Percentiles rank a stretch among this genome's conserved stretches.
phyloP scores from a whole-genome alignment of 1,140 invertebrate genomes.

The Halesus radiatus region DNA sequence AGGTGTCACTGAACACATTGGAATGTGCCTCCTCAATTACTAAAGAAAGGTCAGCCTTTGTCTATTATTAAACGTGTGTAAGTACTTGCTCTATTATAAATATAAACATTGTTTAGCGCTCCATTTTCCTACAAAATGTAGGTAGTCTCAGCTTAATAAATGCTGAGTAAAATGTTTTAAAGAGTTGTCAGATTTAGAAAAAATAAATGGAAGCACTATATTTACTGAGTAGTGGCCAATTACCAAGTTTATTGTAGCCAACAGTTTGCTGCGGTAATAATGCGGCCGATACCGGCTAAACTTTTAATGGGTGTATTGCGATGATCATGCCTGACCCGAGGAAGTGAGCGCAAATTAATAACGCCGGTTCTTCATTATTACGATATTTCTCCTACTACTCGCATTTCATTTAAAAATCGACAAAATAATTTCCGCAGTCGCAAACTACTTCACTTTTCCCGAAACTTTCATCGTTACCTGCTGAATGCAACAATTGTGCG shows the following conservation, averaged over 20 bases:
- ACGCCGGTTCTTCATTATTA: slow-evolving; percentile 16
- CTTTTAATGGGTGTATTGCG: slow-evolving; percentile 51
- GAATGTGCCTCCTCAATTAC: no score
- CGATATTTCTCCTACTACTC: slow-evolving; percentile 13
- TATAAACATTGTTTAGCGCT: no score
- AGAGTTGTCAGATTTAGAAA: no score
- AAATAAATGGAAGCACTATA: background rate
- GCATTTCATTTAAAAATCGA: background rate
- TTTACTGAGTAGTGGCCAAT: slow-evolving; percentile 19
- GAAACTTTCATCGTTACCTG: slow-evolving; percentile 13
- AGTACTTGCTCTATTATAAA: no score
- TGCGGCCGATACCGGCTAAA: slow-evolving; percentile 31
- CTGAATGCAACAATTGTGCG: background rate
- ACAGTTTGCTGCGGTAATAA: background rate
- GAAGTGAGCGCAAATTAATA: slow-evolving; percentile 24
- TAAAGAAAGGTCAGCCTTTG: no score
- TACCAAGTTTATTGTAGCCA: slow-evolving; percentile 2
- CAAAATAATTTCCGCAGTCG: background rate
- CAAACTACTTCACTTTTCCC: background rate
- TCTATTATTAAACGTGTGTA: no score
- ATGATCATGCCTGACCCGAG: slow-evolving; percentile 36
- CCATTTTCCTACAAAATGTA: no score
- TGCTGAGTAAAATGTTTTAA: no score
- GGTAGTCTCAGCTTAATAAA: no score
- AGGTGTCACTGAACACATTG: no score